These are phyloP conservation scores for Channa argus DNA, from an alignment of 2,113 vertebrate species.

Conservation along the genomic window DNA sequence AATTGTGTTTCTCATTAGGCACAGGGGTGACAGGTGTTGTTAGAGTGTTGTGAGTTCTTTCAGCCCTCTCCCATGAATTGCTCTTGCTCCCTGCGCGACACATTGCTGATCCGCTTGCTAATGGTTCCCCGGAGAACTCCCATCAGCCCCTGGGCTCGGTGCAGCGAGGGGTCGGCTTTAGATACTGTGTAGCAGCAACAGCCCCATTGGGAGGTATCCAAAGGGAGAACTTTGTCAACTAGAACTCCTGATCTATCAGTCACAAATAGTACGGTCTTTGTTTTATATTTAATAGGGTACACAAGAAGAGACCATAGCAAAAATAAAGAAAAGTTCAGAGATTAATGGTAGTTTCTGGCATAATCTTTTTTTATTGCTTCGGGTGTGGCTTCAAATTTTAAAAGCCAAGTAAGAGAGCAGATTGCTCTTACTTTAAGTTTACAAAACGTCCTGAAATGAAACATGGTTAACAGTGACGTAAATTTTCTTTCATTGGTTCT, in stretches of 20 bases:
- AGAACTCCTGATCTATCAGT: constrained; percentile 9
- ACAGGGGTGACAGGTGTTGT: constrained; percentile 88
- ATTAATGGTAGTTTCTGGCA: no score
- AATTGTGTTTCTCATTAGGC: constrained; percentile 89
- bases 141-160: constrained; percentile 82
- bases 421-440: not conserved
- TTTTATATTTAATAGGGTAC: not conserved
- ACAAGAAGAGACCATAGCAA: no score
- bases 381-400: not conserved
- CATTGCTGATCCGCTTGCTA: constrained; percentile 77
- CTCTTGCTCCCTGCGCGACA: constrained; percentile 68
- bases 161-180: constrained; percentile 79
- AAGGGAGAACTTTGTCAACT: constrained; percentile 58
- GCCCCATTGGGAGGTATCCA: constrained; percentile 65
- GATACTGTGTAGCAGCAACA: constrained; percentile 85
- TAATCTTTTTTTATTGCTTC: not conserved
- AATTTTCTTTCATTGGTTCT: no score
- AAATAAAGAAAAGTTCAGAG: not conserved
- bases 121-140: constrained; percentile 85
- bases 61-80: constrained; percentile 80
- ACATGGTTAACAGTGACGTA: no score
- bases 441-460: no score
- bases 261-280: not conserved
- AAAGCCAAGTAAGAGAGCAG: not conserved
- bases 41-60: constrained; percentile 84